Percentiles rank a stretch among this genome's conserved stretches.
phyloP scores from a whole-genome alignment of 2,113 vertebrate genomes.

The Callipepla californica region DNA sequence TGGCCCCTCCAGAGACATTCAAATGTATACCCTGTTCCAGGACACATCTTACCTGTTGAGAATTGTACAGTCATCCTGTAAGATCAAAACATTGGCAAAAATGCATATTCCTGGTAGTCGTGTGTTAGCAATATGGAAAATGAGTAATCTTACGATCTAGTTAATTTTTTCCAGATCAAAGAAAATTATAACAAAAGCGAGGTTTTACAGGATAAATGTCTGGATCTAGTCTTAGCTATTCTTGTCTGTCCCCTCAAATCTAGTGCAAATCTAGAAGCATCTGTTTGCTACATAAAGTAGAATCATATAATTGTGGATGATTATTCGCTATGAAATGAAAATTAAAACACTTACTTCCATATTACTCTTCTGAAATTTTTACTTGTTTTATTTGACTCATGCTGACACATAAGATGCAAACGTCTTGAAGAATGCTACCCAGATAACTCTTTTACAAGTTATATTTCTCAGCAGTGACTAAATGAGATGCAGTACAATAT shows the following conservation, averaged over 20 bases:
- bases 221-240: background rate
- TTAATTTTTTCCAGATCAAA: background rate
- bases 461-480: background rate
- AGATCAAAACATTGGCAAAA: background rate
- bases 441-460: background rate
- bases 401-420: background rate
- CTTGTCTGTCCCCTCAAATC: background rate
- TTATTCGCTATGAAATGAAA: background rate
- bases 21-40: accelerated
- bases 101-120: background rate
- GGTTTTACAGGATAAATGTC: background rate
- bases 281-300: background rate
- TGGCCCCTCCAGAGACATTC: background rate
- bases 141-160: background rate
- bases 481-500: background rate
- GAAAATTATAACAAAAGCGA: background rate
- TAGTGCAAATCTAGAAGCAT: background rate
- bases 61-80: background rate
- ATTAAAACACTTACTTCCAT: background rate
- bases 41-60: background rate
- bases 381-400: background rate
- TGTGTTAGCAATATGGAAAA: background rate
- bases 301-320: background rate
- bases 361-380: background rate
- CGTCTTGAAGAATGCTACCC: background rate